A percentile compares a stretch with the other conserved stretches of the same genome.
Evolutionary conservation across 2,797 vertebrate genomes (phyloP).

Genomic region (Cossypha caffra): DNA sequence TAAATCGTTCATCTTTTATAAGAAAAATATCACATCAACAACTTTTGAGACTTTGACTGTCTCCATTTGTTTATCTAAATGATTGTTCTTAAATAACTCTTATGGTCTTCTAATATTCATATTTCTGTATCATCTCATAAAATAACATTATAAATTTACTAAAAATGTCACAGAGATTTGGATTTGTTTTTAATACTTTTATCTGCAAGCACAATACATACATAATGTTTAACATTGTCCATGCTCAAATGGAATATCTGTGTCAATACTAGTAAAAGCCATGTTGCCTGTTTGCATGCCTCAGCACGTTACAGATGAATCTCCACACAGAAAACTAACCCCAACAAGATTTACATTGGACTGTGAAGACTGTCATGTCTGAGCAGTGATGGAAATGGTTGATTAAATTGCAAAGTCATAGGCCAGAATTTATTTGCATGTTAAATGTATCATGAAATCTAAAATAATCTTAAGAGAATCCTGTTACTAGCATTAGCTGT

Average conservation of each 20-base stretch:
- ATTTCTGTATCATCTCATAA: background rate
- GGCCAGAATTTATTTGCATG: background rate
- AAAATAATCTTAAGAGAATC: background rate
- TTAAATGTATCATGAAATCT: background rate
- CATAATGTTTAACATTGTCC: background rate
- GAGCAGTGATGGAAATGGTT: background rate
- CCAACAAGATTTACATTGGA: accelerated
- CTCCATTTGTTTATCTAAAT: background rate
- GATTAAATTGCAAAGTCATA: background rate
- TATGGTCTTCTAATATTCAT: background rate
- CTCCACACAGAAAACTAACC: background rate
- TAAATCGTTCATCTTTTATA: background rate
- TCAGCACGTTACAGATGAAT: background rate
- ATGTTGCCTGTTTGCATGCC: background rate
- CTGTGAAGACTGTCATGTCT: background rate
- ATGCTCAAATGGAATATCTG: background rate
- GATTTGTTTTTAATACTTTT: background rate
- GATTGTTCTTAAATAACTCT: background rate
- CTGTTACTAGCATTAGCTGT: background rate
- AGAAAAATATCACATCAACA: background rate
- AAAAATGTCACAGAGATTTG: background rate
- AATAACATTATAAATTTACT: background rate
- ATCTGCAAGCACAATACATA: background rate
- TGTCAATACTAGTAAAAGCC: background rate
- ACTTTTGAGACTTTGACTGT: background rate